phyloP scores from a whole-genome alignment of 2,888 invertebrate genomes.

The Marasmarcha lunaedactyla region DNA sequence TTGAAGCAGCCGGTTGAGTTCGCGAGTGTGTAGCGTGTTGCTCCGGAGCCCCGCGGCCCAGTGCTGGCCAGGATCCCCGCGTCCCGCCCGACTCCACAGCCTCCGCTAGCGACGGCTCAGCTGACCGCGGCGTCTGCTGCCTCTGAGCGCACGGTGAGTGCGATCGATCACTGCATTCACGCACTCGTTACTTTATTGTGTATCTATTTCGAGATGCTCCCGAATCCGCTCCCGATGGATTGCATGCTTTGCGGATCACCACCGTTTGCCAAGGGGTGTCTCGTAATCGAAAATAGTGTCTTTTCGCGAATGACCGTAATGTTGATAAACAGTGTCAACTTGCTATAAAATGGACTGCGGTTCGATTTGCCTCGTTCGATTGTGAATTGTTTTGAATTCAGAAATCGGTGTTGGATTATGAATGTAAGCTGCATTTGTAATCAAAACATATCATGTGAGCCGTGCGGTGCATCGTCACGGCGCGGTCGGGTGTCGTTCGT shows the following conservation, averaged over 20 bases:
- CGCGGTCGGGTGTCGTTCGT: background rate
- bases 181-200: constrained; percentile 41
- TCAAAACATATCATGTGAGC: constrained; percentile 25
- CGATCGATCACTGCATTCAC: constrained; percentile 58
- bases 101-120: constrained; percentile 41
- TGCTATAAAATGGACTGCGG: constrained; percentile 35
- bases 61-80: constrained; percentile 21
- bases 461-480: constrained; percentile 8
- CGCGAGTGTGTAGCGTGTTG: constrained; percentile 65
- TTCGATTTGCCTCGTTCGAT: constrained; percentile 27
- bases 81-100: constrained; percentile 18
- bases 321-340: constrained; percentile 64
- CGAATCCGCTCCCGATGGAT: constrained; percentile 40
- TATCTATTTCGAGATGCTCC: constrained; percentile 62
- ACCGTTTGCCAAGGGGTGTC: constrained; percentile 33
- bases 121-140: constrained; percentile 50
- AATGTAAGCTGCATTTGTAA: constrained; percentile 25
- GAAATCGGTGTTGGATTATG: constrained; percentile 32
- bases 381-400: constrained; percentile 34
- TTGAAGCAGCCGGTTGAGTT: constrained; percentile 65
- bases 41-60: constrained; percentile 30
- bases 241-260: constrained; percentile 32
- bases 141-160: constrained; percentile 65
- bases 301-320: constrained; percentile 23
- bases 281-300: background rate